phyloP scores from a whole-genome alignment of 1,140 invertebrate genomes.

The Geopemphigus sp. region DNA sequence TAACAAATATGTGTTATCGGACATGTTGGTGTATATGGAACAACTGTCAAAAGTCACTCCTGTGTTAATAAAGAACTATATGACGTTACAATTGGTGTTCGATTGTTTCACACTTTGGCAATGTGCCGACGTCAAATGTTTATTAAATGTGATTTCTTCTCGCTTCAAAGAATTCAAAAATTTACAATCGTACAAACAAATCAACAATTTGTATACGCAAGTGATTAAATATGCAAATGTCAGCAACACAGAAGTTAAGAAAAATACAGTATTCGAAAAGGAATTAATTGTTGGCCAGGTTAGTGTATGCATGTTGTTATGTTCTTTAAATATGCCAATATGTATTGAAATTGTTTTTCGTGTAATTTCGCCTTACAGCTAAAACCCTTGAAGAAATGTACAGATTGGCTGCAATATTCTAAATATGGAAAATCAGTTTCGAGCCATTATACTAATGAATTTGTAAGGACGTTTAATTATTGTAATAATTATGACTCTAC shows the following conservation, averaged over 20 bases:
- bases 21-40: slow-evolving; percentile 17
- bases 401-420: slow-evolving; percentile 3
- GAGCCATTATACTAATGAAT: background rate
- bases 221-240: slow-evolving; percentile 12
- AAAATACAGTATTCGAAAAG: slow-evolving; percentile 11
- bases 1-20: background rate
- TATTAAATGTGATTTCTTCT: slow-evolving; percentile 17
- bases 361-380: slow-evolving; percentile 5
- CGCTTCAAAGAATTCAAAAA: background rate
- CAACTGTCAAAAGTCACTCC: background rate
- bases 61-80: slow-evolving; percentile 10
- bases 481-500: slow-evolving; percentile 1
- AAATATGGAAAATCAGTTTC: background rate
- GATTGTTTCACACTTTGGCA: slow-evolving; percentile 33
- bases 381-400: slow-evolving; percentile 7
- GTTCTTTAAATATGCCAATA: no score
- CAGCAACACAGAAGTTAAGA: background rate
- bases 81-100: slow-evolving; percentile 24
- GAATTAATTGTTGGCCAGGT: slow-evolving; percentile 40
- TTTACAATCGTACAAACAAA: slow-evolving; percentile 8
- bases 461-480: background rate
- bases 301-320: no score
- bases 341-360: background rate
- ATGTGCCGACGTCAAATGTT: background rate
- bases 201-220: slow-evolving; percentile 34